These are phyloP conservation scores for Paramormyrops kingsleyae DNA, from an alignment of 2,113 vertebrate genomes.

Conservation along the genomic window DNA sequence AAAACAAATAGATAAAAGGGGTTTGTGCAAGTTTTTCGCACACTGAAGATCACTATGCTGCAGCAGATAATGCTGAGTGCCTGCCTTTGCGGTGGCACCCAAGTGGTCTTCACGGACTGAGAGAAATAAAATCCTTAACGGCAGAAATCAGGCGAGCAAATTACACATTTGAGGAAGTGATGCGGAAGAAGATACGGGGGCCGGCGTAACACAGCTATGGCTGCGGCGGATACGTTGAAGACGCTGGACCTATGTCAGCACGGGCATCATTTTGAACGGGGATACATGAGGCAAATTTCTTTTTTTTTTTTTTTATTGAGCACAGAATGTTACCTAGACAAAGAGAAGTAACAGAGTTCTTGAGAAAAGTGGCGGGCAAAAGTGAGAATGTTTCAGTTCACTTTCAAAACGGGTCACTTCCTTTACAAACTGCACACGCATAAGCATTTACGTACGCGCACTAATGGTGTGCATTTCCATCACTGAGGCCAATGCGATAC, in stretches of 20 bases:
- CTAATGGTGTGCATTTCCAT: not conserved
- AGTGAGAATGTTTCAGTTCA: constrained; percentile 44
- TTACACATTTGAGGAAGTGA: not conserved
- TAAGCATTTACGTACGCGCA: not conserved
- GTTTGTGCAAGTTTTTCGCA: not conserved
- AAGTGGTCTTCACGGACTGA: not conserved
- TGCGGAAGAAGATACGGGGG: not conserved
- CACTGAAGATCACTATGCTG: not conserved
- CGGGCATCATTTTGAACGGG: not conserved
- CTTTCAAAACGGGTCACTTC: constrained; percentile 29
- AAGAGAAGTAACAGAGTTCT: not conserved
- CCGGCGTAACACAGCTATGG: not conserved
- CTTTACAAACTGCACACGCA: not conserved
- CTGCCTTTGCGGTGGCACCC: not conserved
- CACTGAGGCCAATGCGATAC: not conserved
- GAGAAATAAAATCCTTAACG: not conserved
- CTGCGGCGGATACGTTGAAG: not conserved
- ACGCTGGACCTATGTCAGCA: not conserved
- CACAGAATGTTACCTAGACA: not conserved
- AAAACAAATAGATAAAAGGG: not conserved
- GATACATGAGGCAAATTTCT: not conserved
- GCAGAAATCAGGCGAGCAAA: not conserved
- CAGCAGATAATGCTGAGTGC: not conserved
- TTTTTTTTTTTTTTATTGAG: not conserved
- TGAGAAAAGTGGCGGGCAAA: constrained; percentile 13